phyloP scores from a whole-genome alignment of 2,888 invertebrate species.

The Spodoptera littoralis region DNA sequence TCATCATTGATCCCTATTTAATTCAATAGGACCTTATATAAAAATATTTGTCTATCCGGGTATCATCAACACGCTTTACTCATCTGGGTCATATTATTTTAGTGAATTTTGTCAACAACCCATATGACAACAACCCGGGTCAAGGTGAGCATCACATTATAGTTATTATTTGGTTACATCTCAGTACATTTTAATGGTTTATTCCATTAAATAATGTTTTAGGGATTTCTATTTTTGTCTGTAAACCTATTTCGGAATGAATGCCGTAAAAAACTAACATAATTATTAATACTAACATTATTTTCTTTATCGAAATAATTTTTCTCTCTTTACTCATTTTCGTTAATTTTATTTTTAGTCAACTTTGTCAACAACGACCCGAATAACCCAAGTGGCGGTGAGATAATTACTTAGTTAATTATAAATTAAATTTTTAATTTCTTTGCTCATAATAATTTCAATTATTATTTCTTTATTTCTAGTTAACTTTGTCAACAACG shows the following conservation, averaged over 20 bases:
- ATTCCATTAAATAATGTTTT: too few relatives aligned
- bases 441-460: not conserved
- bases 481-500: conserved; percentile 17
- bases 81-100: conserved; percentile 16
- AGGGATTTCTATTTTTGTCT: too few relatives aligned
- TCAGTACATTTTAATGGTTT: too few relatives aligned
- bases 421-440: too few relatives aligned
- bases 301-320: not conserved
- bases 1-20: too few relatives aligned
- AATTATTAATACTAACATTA: conserved; percentile 14
- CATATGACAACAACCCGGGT: not conserved
- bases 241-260: too few relatives aligned
- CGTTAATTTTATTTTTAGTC: conserved; percentile 6
- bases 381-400: not conserved
- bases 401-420: not conserved
- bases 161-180: not conserved
- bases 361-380: conserved; percentile 11
- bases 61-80: conserved; percentile 5
- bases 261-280: not conserved
- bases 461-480: conserved; percentile 8
- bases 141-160: conserved; percentile 11
- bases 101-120: conserved; percentile 24
- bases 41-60: not conserved
- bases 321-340: too few relatives aligned
- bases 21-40: too few relatives aligned